Conservation (phyloP, 2,113 vertebrate species). For the Strix uralensis region DNA sequence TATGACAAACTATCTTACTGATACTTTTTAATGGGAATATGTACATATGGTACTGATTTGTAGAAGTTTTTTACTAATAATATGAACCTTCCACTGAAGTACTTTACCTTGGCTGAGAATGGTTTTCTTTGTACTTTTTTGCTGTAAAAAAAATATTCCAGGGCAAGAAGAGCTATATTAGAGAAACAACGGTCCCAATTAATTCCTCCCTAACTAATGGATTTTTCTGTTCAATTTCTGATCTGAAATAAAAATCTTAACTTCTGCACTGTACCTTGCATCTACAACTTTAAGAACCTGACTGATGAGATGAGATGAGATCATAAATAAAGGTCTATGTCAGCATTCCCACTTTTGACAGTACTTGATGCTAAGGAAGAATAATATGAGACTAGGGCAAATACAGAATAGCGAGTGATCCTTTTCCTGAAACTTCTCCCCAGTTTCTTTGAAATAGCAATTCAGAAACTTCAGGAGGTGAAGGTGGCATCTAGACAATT, state of each 20-base stretch:
- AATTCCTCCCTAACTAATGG: neutral
- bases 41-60: neutral
- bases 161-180: neutral
- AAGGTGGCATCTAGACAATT: neutral
- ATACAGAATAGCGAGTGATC: accelerated
- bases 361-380: neutral
- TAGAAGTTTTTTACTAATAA: neutral
- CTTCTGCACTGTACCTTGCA: neutral
- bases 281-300: neutral
- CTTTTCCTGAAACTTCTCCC: neutral
- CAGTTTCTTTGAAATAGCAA: neutral
- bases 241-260: neutral
- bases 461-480: neutral
- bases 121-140: neutral
- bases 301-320: neutral
- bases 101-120: neutral
- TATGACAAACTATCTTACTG: neutral
- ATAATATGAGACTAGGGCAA: neutral
- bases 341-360: neutral
- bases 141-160: neutral
- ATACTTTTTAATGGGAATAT: neutral
- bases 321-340: neutral
- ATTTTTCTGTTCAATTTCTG: neutral
- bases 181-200: neutral
- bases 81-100: neutral